Evolutionary conservation across 2,113 vertebrate genomes (phyloP), one percentile per base, ranked within the genome.

Genomic region (Cynopterus brachyotis): DNA sequence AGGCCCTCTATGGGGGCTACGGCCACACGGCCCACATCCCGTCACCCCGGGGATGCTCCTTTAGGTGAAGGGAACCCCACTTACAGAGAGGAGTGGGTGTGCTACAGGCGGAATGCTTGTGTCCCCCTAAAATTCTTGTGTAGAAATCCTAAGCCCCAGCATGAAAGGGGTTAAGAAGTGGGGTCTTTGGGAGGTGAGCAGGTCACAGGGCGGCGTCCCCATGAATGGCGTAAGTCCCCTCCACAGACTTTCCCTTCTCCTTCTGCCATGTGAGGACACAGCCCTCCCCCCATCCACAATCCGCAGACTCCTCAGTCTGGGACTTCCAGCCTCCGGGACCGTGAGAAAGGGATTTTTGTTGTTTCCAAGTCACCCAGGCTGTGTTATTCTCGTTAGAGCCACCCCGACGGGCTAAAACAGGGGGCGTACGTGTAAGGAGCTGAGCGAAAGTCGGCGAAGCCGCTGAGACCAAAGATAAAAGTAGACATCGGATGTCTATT

Each of bases 1-100:
- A 8, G n/a, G 37, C 57, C 4, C 0, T 20, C 6, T 35, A 1
- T 0, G 5, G 35, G 26, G 5, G 1, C 42, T 32, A 12, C 7
- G 0, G 16, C 32, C n/a, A 57, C 8, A 40, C 0, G 16, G 22
- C 8, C 11, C 13, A 7, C 0, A 2, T 15, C 11, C 28, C 9
- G 0, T 6, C 12, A 19, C 13, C n/a, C 47, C 2, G 6, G n/a
- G n/a, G 3, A 42, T n/a, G 3, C 9, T 26, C 32, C 40, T 32
- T 35, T 9, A 16, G 5, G 9, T 30, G 50, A 80, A 55, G 16
- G 35, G 60, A 55, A 60, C 5, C 11, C 22, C 17, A 6, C 3
- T 16, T 16, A 37, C 0, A 69, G 42, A 16, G 32, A 28, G 45
- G 22, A 8, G 16, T 66, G 26, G 6, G 19, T 32, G 13, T 50